These are phyloP conservation scores for Acrobasis repandana DNA, from an alignment of 2,888 invertebrate genomes.

Conservation along the genomic window DNA sequence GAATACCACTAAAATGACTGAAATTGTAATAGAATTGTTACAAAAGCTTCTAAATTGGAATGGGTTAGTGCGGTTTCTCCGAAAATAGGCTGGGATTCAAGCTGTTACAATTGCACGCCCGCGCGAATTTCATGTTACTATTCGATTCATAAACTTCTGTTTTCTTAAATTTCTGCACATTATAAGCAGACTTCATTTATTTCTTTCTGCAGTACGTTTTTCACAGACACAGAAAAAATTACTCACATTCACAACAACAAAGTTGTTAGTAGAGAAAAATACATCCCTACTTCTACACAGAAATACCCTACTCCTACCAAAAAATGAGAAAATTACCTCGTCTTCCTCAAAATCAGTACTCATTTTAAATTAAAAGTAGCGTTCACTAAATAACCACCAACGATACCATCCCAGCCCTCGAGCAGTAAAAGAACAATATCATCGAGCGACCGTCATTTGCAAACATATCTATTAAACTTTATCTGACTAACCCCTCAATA, in stretches of 20 bases:
- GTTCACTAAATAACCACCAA: neutral
- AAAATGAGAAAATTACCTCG: too few relatives aligned
- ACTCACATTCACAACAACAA: too few relatives aligned
- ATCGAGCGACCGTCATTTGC: constrained; percentile 14
- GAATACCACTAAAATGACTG: neutral
- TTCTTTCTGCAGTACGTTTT: too few relatives aligned
- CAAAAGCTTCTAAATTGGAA: neutral
- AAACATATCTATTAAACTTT: constrained; percentile 24
- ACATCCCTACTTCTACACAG: too few relatives aligned
- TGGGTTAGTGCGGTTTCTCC: constrained; percentile 6
- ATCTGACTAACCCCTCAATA: constrained; percentile 20
- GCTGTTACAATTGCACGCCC: constrained; percentile 13
- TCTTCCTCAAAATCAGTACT: too few relatives aligned
- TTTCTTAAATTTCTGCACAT: neutral
- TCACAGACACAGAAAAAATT: too few relatives aligned
- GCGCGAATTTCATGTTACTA: constrained; percentile 1
- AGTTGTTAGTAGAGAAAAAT: too few relatives aligned
- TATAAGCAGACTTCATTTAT: neutral
- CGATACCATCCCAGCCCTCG: neutral
- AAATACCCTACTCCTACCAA: too few relatives aligned
- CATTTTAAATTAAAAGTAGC: too few relatives aligned
- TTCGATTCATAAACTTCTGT: neutral
- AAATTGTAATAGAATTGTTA: neutral
- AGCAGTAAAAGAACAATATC: constrained; percentile 20
- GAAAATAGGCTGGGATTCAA: constrained; percentile 11